Conservation (phyloP, 2,113 vertebrate genomes). For the Odobenus rosmarus region DNA sequence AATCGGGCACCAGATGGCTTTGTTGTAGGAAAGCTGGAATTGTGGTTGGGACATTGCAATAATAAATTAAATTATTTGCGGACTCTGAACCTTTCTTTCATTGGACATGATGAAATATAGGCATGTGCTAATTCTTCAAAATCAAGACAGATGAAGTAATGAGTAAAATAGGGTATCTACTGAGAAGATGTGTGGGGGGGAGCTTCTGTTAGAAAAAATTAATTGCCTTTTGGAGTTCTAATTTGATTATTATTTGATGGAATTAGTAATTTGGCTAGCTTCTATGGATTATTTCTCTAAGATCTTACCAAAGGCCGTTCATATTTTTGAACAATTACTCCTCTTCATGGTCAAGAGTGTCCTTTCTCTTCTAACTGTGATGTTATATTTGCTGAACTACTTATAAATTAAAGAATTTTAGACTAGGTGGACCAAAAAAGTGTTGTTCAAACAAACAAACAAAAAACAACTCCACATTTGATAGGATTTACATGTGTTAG, state of each 20-base stretch:
- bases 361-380: neutral
- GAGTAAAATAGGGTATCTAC: neutral
- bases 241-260: neutral
- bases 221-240: neutral
- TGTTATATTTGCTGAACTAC: neutral
- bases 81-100: neutral
- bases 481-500: conserved; percentile 18
- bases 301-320: neutral
- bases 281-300: neutral
- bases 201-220: neutral
- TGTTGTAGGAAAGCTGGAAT: neutral
- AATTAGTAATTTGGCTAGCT: neutral
- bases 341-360: neutral
- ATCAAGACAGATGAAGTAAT: neutral
- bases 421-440: neutral
- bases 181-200: neutral
- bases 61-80: neutral
- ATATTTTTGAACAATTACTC: neutral
- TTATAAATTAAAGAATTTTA: neutral
- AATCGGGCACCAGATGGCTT: neutral
- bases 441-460: neutral
- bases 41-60: neutral
- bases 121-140: neutral
- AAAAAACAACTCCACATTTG: neutral
- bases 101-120: neutral